Conservation (phyloP, 2,113 vertebrate species). For the Austrofundulus limnaeus region DNA sequence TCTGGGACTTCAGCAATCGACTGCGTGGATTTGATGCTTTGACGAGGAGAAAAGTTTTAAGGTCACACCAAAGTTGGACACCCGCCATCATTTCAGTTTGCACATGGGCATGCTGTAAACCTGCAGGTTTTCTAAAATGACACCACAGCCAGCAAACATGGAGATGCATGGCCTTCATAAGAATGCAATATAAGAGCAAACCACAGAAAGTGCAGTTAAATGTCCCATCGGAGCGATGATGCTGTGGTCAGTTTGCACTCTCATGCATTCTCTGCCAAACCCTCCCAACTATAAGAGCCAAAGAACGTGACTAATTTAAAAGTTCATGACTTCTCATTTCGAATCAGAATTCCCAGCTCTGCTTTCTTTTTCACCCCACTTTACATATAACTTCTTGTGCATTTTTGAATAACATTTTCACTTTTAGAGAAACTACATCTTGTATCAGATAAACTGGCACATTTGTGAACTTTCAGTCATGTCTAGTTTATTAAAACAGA, state of each 20-base stretch:
- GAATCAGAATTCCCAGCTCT: conserved; percentile 8
- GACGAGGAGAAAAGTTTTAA: not conserved
- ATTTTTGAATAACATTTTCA: conserved; percentile 4
- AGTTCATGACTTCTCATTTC: not conserved
- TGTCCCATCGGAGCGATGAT: conserved; percentile 46
- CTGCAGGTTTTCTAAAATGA: conserved; percentile 21
- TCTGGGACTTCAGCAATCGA: not conserved
- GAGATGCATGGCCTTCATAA: conserved; percentile 34
- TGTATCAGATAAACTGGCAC: not conserved
- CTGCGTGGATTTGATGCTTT: not conserved
- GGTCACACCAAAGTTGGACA: not conserved
- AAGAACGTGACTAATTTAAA: conserved; percentile 28
- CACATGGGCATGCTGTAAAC: too few species aligned
- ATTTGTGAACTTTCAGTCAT: too few species aligned
- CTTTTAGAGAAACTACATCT: not conserved
- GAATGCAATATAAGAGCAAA: conserved; percentile 30
- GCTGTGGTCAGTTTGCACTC: conserved; percentile 40
- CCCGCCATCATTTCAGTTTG: too few species aligned
- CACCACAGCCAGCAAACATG: not conserved
- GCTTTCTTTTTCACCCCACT: not conserved
- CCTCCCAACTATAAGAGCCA: conserved; percentile 19
- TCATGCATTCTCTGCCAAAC: conserved; percentile 24
- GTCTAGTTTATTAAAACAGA: not conserved
- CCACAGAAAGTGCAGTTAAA: conserved; percentile 58
- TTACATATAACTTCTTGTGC: not conserved